A percentile compares a stretch with the other conserved stretches of the same genome.
Conservation (phyloP, 2,113 vertebrate genomes). For the Lepisosteus oculatus region DNA sequence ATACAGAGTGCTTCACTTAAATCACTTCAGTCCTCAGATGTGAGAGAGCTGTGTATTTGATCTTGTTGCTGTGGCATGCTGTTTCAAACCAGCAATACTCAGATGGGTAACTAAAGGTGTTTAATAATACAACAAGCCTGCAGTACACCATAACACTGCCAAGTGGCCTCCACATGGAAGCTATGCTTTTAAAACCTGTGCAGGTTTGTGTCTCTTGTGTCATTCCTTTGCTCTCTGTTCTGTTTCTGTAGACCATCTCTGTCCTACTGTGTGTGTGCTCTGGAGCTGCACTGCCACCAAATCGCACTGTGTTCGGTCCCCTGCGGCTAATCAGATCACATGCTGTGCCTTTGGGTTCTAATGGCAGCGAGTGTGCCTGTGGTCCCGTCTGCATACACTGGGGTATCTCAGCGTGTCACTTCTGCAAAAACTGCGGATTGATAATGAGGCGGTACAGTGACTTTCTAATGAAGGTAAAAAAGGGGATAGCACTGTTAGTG, state of each 20-base stretch:
- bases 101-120: conserved; percentile 14
- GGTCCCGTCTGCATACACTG: conserved; percentile 51
- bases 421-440: conserved; percentile 38
- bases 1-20: background rate
- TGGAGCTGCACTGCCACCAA: conserved; percentile 22
- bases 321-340: conserved; percentile 58
- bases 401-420: conserved; percentile 35
- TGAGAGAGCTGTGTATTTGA: conserved; percentile 1
- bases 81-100: conserved; percentile 1
- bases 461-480: conserved; percentile 18
- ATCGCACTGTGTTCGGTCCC: conserved; percentile 51
- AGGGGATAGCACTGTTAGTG: conserved; percentile 6
- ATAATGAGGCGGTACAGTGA: conserved; percentile 47
- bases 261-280: conserved; percentile 34
- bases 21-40: background rate
- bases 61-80: background rate
- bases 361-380: conserved; percentile 53
- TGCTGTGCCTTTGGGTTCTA: conserved; percentile 48
- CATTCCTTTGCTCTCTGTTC: conserved; percentile 26
- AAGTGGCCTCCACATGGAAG: background rate
- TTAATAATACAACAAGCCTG: conserved; percentile 18
- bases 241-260: conserved; percentile 33
- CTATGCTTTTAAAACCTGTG: background rate
- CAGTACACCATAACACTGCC: background rate
- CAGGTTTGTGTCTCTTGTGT: background rate